phyloP scores from a whole-genome alignment of 2,113 vertebrate genomes.

The Triplophysa siluroides region DNA sequence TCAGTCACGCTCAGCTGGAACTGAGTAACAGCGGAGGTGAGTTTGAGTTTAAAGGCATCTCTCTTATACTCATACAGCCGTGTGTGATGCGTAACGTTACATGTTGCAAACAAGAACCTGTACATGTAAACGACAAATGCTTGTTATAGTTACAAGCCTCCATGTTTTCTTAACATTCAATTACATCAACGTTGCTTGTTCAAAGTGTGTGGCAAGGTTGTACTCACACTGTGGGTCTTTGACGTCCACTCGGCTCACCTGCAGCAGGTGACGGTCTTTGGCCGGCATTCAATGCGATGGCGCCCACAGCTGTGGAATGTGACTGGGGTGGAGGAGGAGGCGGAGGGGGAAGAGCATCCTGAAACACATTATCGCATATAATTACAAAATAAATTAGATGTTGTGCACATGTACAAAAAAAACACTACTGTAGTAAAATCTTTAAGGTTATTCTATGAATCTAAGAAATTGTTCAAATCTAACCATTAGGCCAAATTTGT shows the following conservation, averaged over 20 bases:
- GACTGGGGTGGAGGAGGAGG: constrained; percentile 89
- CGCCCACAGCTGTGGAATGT: constrained; percentile 78
- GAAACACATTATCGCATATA: constrained; percentile 42
- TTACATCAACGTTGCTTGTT: constrained; percentile 14
- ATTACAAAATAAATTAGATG: background rate
- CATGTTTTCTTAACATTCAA: background rate
- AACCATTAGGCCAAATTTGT: no score
- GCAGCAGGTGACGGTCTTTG: constrained; percentile 80
- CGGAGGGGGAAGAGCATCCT: constrained; percentile 77
- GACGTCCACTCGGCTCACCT: constrained; percentile 83
- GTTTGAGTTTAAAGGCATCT: constrained; percentile 35
- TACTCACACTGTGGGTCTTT: constrained; percentile 95
- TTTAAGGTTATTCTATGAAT: no score
- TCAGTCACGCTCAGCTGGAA: constrained; percentile 57
- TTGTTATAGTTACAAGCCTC: background rate
- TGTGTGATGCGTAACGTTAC: background rate
- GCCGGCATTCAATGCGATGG: constrained; percentile 73
- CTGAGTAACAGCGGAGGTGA: constrained; percentile 54
- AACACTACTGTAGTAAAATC: no score
- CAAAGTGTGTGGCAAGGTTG: constrained; percentile 9
- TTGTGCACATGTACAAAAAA: no score
- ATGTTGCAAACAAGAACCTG: background rate
- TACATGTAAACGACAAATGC: background rate
- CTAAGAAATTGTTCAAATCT: no score
- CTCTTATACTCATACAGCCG: background rate